phyloP scores from a whole-genome alignment of 2,888 invertebrate species.

The Agonopterix alstromeriana region DNA sequence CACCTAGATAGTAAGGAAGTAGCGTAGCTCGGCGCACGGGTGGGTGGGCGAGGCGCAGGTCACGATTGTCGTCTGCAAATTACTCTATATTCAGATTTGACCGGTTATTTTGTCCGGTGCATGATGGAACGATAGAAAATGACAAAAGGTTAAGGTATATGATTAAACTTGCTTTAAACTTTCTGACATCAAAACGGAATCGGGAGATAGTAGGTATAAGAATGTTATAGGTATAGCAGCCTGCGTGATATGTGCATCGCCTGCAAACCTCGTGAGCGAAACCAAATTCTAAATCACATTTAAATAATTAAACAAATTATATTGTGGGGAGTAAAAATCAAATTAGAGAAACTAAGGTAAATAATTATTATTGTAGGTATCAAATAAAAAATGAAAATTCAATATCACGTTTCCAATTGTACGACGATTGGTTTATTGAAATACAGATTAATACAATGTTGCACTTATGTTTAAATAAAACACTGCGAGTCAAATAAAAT shows the following conservation, averaged over 20 bases:
- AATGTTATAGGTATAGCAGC: no score
- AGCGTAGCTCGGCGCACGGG: conserved; percentile 45
- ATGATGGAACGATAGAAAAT: no score
- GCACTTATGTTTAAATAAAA: no score
- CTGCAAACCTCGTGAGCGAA: conserved; percentile 45
- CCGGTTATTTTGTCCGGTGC: no score
- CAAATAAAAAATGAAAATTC: conserved; percentile 23
- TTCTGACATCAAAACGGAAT: no score
- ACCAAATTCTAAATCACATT: conserved; percentile 74
- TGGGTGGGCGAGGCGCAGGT: conserved; percentile 27
- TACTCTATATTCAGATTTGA: no score
- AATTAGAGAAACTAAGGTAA: conserved; percentile 38
- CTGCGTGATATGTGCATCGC: conserved; percentile 24
- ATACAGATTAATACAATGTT: no score
- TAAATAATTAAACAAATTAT: conserved; percentile 49
- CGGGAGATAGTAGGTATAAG: no score
- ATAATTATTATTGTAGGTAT: conserved; percentile 30
- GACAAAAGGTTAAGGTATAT: no score
- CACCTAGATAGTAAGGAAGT: conserved; percentile 64
- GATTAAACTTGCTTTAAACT: no score
- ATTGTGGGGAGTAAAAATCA: conserved; percentile 41
- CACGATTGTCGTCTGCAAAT: background rate
- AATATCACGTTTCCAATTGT: conserved; percentile 13
- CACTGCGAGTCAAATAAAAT: no score
- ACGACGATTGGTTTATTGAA: background rate